Evolutionary conservation across 2,888 invertebrate genomes (phyloP), one percentile per base, ranked within the genome.

Genomic region (Steinernema carpocapsae): DNA sequence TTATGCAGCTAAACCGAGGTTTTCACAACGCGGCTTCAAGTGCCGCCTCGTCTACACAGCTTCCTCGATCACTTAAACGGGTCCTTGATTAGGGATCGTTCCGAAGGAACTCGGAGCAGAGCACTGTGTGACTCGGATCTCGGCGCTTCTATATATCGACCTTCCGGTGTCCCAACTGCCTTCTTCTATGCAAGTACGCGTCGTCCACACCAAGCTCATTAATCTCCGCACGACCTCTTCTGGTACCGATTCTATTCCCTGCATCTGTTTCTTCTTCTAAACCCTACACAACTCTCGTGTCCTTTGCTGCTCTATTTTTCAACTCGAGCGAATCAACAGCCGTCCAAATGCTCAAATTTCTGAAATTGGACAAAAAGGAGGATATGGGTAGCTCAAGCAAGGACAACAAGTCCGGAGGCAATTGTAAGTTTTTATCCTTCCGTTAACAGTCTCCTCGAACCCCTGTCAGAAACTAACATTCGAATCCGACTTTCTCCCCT

Each of bases 301-400:
- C 26, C 32, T 56, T 26, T 64, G 64, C 64, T 64, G 26, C 17
- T 56, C 64, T 64, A 64, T 64, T 64, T 32, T 29, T 64, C 64
- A 64, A 32, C 29, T 29, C 64, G 64, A 64, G 64, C 32, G 37
- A 26, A 6, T 29, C 22, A 37, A 64, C 22, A 14, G 29, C 26
- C 29, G 17, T 64, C 64, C 64, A 64, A 64, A 84, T 84, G 84
- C 81, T 84, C 76, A 84, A 84, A 78, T 84, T 84, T 76, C 76
- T 84, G 73, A 84, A 83, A 77, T 82, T 83, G 72, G 77, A 79
- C 59, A 82, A 82, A 70, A 83, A 83, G 75, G 83, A 84, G 71
- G 76, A 76, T 45, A 78, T 17, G 29, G 64, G 78, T 71, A 77
- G 78, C 72, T 77, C 78, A 73, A 71, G 70, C 74, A 81, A 79